Evolutionary conservation across 2,113 vertebrate genomes (phyloP), one percentile per base, ranked within the genome.

Genomic region (Ptilorrhoa leucosticta): DNA sequence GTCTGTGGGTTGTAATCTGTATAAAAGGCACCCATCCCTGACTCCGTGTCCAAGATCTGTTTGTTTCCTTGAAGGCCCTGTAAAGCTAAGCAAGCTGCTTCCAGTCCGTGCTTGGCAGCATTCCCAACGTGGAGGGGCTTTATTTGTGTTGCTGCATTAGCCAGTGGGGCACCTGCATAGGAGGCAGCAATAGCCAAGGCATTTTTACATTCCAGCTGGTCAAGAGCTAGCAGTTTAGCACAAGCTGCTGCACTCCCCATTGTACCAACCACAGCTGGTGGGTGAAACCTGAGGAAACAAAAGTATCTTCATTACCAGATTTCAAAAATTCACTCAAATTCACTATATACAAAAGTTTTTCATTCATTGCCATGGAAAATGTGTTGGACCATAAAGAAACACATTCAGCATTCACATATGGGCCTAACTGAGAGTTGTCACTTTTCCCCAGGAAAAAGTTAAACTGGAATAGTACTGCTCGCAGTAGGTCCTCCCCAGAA

Each of bases 91-190:
- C 97, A 98, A 39, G 98, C 97, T 1, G 99, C 99, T 97, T 99
- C 99, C 70, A 99, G 85, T 28, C 99, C 99, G 1, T 98, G 96
- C 30, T 98, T 98, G 65, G 98, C 98, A 27, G 99, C 99, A 5
- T 99, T 99, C 66, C 99, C 99, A 7, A 99, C 37, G 3, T 99
- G 99, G 12, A 99, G 98, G 45, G 99, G 99, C 94, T 99, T 99
- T 15, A 99, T 99, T 90, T 99, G 98, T 31, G 99, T 99, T 89
- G 99, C 99, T 27, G 99, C 98, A 2, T 99, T 99, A 80, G 99
- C 99, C 92, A 99, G 91, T 6, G 99, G 99, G 6, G 99, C 99
- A 33, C 99, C 99, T 0, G 99, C 98, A 10, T 98, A 99, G 61
- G 99, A 99, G 9, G 98, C 98, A 22, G 99, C 99, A 10, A 99